Percentiles rank a stretch among this genome's conserved stretches.
Conservation (phyloP, 2,113 vertebrate genomes). For the Ellobius talpinus region DNA sequence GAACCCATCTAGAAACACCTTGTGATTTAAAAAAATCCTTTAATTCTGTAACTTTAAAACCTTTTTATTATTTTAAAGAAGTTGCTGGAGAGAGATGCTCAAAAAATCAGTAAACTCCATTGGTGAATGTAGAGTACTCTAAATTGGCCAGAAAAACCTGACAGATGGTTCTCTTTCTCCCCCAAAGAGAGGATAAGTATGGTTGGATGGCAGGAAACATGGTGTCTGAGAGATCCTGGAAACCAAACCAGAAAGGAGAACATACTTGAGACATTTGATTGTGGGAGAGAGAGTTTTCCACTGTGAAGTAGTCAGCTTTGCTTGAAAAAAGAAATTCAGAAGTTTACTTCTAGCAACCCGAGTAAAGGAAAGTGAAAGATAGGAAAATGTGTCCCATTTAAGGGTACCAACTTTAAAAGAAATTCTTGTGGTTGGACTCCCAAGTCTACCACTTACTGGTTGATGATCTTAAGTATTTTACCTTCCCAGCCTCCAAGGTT, state of each 20-base stretch:
- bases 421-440: not conserved
- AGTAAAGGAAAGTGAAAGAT: not conserved
- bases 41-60: slow-evolving; percentile 19
- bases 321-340: not conserved
- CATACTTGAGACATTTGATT: not conserved
- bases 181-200: slow-evolving; percentile 33
- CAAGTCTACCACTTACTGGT: not conserved
- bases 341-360: not conserved
- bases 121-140: not conserved
- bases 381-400: not conserved
- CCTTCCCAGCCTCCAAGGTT: not conserved
- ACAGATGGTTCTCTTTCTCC: slow-evolving; percentile 1
- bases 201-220: slow-evolving; percentile 11
- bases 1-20: slow-evolving; percentile 37
- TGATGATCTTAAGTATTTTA: not conserved
- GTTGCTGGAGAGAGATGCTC: not conserved
- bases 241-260: not conserved
- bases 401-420: not conserved
- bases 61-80: slow-evolving; percentile 28
- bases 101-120: slow-evolving; percentile 11
- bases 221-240: not conserved
- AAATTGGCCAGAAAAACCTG: slow-evolving; percentile 41
- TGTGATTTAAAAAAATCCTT: slow-evolving; percentile 26
- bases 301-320: not conserved
- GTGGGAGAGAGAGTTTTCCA: not conserved